Base-by-base conservation (phyloP, 1,140 invertebrate genomes). In the Trichonephila clavata region DNA sequence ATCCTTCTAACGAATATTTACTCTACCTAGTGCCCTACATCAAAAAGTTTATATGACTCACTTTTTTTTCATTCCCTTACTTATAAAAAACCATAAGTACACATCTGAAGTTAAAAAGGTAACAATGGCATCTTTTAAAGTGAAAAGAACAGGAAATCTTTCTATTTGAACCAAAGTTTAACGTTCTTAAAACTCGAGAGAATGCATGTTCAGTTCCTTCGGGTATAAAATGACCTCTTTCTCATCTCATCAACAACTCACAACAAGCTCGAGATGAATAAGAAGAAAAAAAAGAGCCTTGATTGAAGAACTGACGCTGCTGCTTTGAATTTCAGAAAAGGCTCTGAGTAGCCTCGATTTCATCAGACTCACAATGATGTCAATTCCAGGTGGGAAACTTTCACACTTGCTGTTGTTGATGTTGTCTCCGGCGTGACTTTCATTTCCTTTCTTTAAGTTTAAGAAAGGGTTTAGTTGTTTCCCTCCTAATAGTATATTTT, bases 91-190 rank as follows among this genome's bases (percentile, higher is more conserved):
- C 0, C 21, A 68, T 68, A 50, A 50, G 50, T 50, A 50, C 50
- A 50, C 50, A 50, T 50, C 50, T 13, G 10, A 27, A 13, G 65
- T 24, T 27, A 68, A 68, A 68, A 24, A 14, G n/a, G 65, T 68
- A 68, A 68, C 65, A 68, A 68, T 68, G 65, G 65, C 65, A 24
- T 1, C 10, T 24, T 68, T 68, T 68, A 27, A 68, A 68, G n/a
- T 68, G 24, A 68, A 68, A 68, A 27, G 65, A 68, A 68, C 65
- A 68, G 65, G 65, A 68, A 68, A 68, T 83, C 65, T 21, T 83
- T 83, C 27, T 57, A 83, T 83, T 83, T 83, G 39, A 83, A 57
- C 80, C 80, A 83, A 83, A 83, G 80, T 83, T 83, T 83, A 83
- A 83, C 80, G 80, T 83, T 83, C 80, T 83, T 43, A 43, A 21